Percentiles rank a stretch among this genome's conserved stretches.
phyloP scores from a whole-genome alignment of 2,888 invertebrate species.

The Drosophila subsilvestris region DNA sequence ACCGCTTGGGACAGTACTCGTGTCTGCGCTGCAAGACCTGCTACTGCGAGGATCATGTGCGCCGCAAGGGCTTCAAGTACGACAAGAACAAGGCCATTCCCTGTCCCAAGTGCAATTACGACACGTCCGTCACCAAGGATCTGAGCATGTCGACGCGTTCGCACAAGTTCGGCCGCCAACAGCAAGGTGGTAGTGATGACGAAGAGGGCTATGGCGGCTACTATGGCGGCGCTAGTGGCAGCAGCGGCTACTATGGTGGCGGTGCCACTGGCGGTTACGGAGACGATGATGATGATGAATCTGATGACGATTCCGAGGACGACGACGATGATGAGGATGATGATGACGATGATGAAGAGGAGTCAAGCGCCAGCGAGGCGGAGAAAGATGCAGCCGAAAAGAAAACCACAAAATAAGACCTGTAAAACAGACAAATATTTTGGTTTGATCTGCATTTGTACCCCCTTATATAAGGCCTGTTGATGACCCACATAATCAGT shows the following conservation, averaged over 20 bases:
- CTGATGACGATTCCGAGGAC: constrained; percentile 61
- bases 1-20: constrained; percentile 96
- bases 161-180: constrained; percentile 95
- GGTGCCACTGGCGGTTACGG: constrained; percentile 85
- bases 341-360: constrained; percentile 56
- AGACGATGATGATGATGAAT: constrained; percentile 68
- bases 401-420: constrained; percentile 53
- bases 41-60: constrained; percentile 98
- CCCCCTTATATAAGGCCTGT: constrained; percentile 1
- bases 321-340: constrained; percentile 74
- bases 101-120: constrained; percentile 97
- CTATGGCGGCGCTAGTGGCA: constrained; percentile 57
- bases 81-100: constrained; percentile 93
- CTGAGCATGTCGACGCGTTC: constrained; percentile 97
- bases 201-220: constrained; percentile 86
- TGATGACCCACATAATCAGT: constrained; percentile 19
- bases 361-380: constrained; percentile 59
- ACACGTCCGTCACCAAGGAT: constrained; percentile 96
- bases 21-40: constrained; percentile 98
- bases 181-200: constrained; percentile 87
- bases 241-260: constrained; percentile 84
- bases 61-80: constrained; percentile 95
- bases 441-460: background rate
- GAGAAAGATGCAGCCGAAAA: constrained; percentile 59
- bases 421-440: background rate